Evolutionary conservation across 2,113 vertebrate species (phyloP), one percentile per base, ranked within the genome.

Genomic region (Illadopsis cleaveri): DNA sequence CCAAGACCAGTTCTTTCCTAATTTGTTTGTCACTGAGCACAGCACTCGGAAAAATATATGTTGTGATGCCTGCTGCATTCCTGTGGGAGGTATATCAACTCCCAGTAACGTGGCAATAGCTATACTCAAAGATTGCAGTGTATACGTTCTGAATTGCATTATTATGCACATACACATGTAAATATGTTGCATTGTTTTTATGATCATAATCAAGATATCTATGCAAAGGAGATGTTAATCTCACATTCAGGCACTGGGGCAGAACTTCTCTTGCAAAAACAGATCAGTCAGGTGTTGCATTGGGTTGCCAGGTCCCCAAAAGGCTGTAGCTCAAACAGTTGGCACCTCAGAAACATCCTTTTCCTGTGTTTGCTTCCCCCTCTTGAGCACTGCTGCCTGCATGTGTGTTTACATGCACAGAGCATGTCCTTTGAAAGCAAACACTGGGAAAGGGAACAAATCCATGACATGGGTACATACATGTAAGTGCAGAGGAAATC

Each of bases 321-420:
- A 57, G 16, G 4, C 58, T 62, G 47, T 23, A 69, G 40, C 31
- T 82, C 48, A 25, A 80, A 45, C 15, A 44, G 40, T 1, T 77
- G 61, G 31, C 5, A 9, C 27, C 40, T 69, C 77, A 79, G 38
- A 76, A 93, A 10, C 15, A 64, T 14, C 11, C 7, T 62, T 31
- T 42, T 5, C 5, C 3, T 13, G 10, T 35, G 28, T 75, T 94
- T 85, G 50, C 21, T 65, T 68, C 30, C 14, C 44, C 6, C 4
- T 70, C 61, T 30, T 37, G 33, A 75, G 33, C 31, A 40, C 44
- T n/a, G 40, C 61, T 82, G 84, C 37, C 58, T 61, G 3, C 28
- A 1, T 16, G 6, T 13, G 33, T 51, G n/a, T 56, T 53, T 48
- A 51, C 0, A 2, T 1, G 9, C 45, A 38, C 6, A 54, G 38